Evolutionary conservation across 2,888 invertebrate genomes (phyloP).

Genomic region (Arrhopalites spinosus): DNA sequence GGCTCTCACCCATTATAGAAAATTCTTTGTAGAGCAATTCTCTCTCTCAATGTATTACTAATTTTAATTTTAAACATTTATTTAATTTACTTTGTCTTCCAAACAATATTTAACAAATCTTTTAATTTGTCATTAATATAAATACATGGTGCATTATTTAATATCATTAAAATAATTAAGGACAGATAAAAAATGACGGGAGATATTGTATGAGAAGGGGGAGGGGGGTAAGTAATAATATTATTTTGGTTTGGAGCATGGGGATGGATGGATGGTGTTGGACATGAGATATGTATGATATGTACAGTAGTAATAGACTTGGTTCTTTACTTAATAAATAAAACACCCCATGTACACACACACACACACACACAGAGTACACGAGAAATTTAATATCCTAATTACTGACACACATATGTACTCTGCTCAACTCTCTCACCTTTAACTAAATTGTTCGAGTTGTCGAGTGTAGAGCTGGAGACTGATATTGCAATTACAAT

Average conservation of each 20-base stretch:
- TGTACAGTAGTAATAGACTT: neutral
- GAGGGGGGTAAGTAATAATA: too few species aligned
- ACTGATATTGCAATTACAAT: slow-evolving; percentile 25
- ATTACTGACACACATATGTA: slow-evolving; percentile 8
- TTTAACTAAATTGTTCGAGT: neutral
- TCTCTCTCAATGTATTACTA: too few species aligned
- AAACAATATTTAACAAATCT: too few species aligned
- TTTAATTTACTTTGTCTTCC: too few species aligned
- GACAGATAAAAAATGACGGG: too few species aligned
- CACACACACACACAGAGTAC: neutral
- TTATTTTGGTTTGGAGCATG: neutral
- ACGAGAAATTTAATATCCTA: slow-evolving; percentile 28
- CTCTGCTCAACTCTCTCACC: slow-evolving; percentile 2
- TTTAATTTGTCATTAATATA: too few species aligned
- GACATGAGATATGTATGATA: slow-evolving; percentile 43
- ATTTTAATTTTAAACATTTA: too few species aligned
- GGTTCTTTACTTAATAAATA: slow-evolving; percentile 9
- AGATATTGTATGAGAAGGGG: too few species aligned
- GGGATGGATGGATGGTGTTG: slow-evolving; percentile 23
- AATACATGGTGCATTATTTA: too few species aligned
- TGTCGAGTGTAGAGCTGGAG: neutral
- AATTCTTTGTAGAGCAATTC: neutral
- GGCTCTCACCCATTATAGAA: neutral
- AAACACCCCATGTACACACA: slow-evolving; percentile 1
- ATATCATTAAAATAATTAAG: too few species aligned